Conservation (phyloP, 2,888 invertebrate genomes). For the Drosophila ochracea region DNA sequence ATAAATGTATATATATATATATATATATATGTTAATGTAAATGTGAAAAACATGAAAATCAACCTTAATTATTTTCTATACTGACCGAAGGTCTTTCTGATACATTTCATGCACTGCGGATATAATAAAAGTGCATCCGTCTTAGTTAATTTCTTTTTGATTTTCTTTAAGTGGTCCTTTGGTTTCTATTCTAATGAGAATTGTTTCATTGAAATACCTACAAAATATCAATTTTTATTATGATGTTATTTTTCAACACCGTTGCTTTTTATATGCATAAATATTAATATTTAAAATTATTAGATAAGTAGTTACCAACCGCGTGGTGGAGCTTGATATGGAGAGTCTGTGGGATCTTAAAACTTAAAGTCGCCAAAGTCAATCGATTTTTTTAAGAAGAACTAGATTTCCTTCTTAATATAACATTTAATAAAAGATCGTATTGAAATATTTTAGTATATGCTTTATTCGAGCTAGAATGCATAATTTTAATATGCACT, state of each 20-base stretch:
- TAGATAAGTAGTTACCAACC: neutral
- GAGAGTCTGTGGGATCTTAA: neutral
- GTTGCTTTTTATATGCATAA: neutral
- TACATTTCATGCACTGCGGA: neutral
- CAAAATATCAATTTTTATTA: too few species aligned
- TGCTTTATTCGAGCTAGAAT: neutral
- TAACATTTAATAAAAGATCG: neutral
- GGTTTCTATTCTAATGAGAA: neutral
- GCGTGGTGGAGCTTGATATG: neutral
- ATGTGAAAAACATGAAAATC: neutral
- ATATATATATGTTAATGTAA: neutral
- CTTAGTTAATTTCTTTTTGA: neutral
- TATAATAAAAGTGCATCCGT: neutral
- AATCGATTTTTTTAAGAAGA: neutral
- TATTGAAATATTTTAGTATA: neutral
- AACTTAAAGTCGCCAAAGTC: neutral
- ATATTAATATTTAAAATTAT: neutral
- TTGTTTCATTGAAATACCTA: neutral
- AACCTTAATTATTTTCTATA: neutral
- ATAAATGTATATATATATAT: neutral
- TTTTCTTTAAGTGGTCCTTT: neutral
- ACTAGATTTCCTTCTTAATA: neutral
- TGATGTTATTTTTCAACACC: too few species aligned
- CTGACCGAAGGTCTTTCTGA: neutral
- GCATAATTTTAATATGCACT: neutral